Conservation (phyloP, 2,113 vertebrate species). For the Oreochromis tanganicae region DNA sequence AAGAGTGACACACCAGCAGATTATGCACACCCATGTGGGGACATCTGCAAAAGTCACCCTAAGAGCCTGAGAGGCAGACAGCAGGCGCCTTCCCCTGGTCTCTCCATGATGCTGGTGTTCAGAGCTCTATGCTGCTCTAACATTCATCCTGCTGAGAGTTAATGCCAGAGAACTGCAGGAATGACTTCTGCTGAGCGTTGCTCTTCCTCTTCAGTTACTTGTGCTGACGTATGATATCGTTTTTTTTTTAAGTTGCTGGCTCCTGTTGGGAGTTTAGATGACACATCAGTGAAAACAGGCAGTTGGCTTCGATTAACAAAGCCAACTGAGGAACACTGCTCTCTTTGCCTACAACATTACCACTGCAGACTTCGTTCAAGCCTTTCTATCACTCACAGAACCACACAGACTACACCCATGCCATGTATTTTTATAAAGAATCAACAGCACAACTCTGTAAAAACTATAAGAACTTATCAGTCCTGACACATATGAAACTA, state of each 20-base stretch:
- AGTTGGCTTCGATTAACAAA: not conserved
- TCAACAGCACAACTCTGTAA: not conserved
- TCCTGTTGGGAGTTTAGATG: not conserved
- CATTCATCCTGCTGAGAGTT: not conserved
- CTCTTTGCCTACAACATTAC: not conserved
- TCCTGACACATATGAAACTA: not conserved
- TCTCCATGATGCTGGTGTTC: not conserved
- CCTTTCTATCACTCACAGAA: not conserved
- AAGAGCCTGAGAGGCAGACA: conserved; percentile 6
- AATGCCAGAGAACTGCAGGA: not conserved
- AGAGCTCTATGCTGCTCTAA: not conserved
- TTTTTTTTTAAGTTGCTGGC: not conserved
- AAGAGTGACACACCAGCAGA: conserved; percentile 36
- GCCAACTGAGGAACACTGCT: not conserved
- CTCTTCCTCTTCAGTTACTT: not conserved
- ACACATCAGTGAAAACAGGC: not conserved
- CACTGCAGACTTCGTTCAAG: not conserved
- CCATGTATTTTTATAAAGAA: not conserved
- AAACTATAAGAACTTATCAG: not conserved
- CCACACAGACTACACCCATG: not conserved
- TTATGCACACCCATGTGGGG: conserved; percentile 5
- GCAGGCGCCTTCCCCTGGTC: conserved; percentile 15
- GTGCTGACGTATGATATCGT: not conserved
- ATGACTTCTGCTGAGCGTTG: not conserved
- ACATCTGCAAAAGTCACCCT: conserved; percentile 29